These are phyloP conservation scores for Uloborus diversus DNA, from an alignment of 1,140 invertebrate species.

Conservation along the genomic window DNA sequence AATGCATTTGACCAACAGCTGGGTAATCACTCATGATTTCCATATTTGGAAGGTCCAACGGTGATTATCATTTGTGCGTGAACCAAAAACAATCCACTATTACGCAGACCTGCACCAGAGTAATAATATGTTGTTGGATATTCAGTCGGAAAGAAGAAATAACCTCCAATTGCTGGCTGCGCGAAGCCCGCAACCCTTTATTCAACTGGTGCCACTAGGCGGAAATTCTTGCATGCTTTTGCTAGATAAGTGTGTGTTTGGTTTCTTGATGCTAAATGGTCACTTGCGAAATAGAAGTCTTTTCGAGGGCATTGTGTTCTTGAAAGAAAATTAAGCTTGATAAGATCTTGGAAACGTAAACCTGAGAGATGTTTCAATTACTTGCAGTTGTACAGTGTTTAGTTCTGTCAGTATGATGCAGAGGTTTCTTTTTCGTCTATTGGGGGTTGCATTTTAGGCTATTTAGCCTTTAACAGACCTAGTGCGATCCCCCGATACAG, in stretches of 20 bases:
- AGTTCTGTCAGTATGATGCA: no score
- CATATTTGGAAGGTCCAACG: slow-evolving; percentile 18
- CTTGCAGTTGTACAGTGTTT: no score
- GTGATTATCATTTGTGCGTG: slow-evolving; percentile 35
- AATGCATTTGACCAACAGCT: slow-evolving; percentile 3
- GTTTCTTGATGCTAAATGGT: not conserved
- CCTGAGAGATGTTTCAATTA: no score
- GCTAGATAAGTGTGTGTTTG: not conserved
- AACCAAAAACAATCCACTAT: slow-evolving; percentile 34
- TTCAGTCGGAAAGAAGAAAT: slow-evolving; percentile 26
- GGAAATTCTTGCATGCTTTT: not conserved
- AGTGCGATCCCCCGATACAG: no score
- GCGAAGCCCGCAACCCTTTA: slow-evolving; percentile 15
- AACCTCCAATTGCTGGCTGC: slow-evolving; percentile 13
- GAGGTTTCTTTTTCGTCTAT: no score
- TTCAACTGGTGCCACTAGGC: not conserved
- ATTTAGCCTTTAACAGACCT: no score
- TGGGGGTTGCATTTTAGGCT: no score
- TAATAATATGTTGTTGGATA: slow-evolving; percentile 41
- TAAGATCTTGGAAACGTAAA: no score
- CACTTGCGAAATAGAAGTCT: not conserved
- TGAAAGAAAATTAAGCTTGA: not conserved
- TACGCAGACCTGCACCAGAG: not conserved
- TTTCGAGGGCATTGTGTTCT: not conserved
- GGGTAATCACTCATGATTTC: slow-evolving; percentile 30